Evolutionary conservation across 1,140 invertebrate species (phyloP), one percentile per base, ranked within the genome.

Genomic region (Pachyrhynchus sulphureomaculatus): DNA sequence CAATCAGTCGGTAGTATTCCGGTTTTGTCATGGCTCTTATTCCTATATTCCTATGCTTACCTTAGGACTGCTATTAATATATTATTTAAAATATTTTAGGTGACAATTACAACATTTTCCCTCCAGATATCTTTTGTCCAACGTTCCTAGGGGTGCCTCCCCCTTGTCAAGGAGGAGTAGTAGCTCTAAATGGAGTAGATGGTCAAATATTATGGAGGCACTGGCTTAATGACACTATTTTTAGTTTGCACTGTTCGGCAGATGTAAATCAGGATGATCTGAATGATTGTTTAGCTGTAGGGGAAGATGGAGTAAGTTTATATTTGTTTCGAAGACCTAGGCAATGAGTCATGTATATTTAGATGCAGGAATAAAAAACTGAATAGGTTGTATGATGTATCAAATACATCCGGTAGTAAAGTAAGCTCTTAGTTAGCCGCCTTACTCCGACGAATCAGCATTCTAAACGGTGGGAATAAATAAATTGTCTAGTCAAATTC

Each of bases 121-220:
- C 65, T 1, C 51, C 66, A n/a, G 66, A 75, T 41, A 58, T 72
- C 42, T 75, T 87, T 41, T 91, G 88, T 76, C 78, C 82, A 54
- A 78, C 88, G 21, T 88, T 89, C 66, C 86, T 90, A 71, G 76
- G 79, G 36, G 81, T 83, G 6, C 78, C 79, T 52, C 74, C 76
- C 17, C 85, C 86, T 1, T 93, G 91, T 75, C 80, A 86, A 56
- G 91, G 91, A 5, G 91, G 91, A 13, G 78, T 92, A 15, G 72
- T 92, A 52, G 90, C 90, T 3, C 66, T 94, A 8, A 84, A 93
- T 75, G 91, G 91, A 1, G 74, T 70, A 39, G 86, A 81, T 48
- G 91, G 91, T 1, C 76, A 81, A 37, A 83, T 84, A n/a, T 51
- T 93, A 12, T 94, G 91, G 91, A 83, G 83, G 9, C 83, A 85